Base-by-base conservation (phyloP, 2,888 invertebrate genomes). In the Panzeria rudis region DNA sequence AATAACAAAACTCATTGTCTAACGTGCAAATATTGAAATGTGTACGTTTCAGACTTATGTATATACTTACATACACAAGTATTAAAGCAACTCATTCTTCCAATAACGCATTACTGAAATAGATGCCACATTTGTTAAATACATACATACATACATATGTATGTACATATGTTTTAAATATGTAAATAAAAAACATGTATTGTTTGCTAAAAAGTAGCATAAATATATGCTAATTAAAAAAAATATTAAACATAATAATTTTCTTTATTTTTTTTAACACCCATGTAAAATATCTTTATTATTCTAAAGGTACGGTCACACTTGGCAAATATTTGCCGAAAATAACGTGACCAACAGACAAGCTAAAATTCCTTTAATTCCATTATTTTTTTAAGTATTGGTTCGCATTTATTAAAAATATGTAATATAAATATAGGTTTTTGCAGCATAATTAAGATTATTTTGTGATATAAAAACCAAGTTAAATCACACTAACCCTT, bases 1-100 rank as follows among this genome's bases (percentile, higher is more conserved):
- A 52, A 75, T 64, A 75, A 62, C 50, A 17, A 29, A 20, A 38
- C 17, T 52, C 50, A 52, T 75, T 75, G 73, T 75, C 8, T 73
- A 35, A 35, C 6, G 3, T 32, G 20, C 29, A 32, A 73, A 62
- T 52, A 47, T 47, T 47, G 20, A 61, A 59, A 20, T 41, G 5
- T 20, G 29, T 56, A 7, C 23, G 32, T 32, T n/a, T n/a, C n/a
- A 32, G 4, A 32, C 8, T 8, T 4, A 9, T 7, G 9, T 35
- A 4, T 35, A 1, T 35, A 9, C 32, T 50, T 38, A 17, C 17
- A 9, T 25, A 35, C 15, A 17, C 17, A 23, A 0, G 25, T 23
- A 17, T 15, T 15, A 11, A 61, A 47, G 3, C 5, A 52, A n/a
- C 38, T 20, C 25, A 44, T 56, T 44, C 23, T 64, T 29, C 13